Conservation (phyloP, 2,888 invertebrate genomes). For the Pammene aurita region DNA sequence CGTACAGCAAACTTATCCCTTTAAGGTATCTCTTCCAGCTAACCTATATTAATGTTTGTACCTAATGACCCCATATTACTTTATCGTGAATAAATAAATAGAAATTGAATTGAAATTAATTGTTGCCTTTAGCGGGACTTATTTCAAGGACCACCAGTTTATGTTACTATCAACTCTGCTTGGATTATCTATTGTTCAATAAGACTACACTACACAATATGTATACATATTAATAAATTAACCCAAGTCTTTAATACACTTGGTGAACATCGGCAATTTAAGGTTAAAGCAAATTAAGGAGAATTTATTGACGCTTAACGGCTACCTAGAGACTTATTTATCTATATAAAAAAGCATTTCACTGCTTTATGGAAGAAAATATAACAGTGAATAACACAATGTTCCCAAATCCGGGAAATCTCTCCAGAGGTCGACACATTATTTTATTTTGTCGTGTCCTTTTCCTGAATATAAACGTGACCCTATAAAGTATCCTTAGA, state of each 20-base stretch:
- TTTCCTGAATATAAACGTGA: constrained; percentile 31
- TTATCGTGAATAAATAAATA: too few species aligned
- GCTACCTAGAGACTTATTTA: constrained; percentile 24
- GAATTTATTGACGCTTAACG: constrained; percentile 36
- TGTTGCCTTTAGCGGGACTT: too few species aligned
- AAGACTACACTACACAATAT: too few species aligned
- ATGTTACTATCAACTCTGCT: background rate
- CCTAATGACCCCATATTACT: too few species aligned
- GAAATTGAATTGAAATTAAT: too few species aligned
- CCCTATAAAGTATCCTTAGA: constrained; percentile 22
- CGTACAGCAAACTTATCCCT: too few species aligned
- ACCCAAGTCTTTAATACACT: background rate
- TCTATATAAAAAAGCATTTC: constrained; percentile 33
- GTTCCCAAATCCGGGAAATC: constrained; percentile 31
- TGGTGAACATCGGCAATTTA: constrained; percentile 24
- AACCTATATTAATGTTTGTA: too few species aligned
- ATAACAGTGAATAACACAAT: constrained; percentile 25
- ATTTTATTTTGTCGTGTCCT: constrained; percentile 27
- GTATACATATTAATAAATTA: constrained; percentile 34
- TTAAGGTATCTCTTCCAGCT: too few species aligned
- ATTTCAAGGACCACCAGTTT: too few species aligned
- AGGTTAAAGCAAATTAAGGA: constrained; percentile 33
- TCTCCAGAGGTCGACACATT: constrained; percentile 25
- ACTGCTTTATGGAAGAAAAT: constrained; percentile 13
- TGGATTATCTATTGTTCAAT: background rate